Evolutionary conservation across 1,140 invertebrate genomes (phyloP).

Genomic region (Pentalonia nigronervosa): DNA sequence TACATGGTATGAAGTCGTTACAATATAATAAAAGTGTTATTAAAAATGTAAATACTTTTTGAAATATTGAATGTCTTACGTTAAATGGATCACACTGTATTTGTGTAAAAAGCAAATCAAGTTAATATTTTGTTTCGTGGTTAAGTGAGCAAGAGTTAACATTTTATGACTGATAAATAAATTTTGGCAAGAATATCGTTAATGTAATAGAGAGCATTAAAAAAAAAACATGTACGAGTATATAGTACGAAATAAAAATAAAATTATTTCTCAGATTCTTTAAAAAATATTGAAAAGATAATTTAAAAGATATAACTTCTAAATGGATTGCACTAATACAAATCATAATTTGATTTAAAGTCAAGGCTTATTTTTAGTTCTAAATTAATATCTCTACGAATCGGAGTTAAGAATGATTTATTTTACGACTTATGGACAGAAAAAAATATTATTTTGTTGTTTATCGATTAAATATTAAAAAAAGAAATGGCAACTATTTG

Average conservation of each 20-base stretch:
- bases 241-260: neutral
- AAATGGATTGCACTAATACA: neutral
- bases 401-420: neutral
- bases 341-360: neutral
- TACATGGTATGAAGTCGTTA: too few relatives aligned
- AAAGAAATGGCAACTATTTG: neutral
- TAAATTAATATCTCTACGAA: neutral
- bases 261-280: neutral
- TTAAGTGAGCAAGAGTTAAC: constrained; percentile 28
- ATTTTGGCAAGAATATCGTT: constrained; percentile 1
- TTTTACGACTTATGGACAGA: neutral
- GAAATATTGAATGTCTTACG: too few relatives aligned
- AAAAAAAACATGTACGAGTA: neutral
- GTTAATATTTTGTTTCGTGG: constrained; percentile 25
- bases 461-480: neutral
- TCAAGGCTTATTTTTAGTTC: neutral
- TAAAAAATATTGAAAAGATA: neutral
- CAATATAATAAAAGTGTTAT: too few relatives aligned
- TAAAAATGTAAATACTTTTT: too few relatives aligned
- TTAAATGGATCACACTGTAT: too few relatives aligned
- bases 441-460: neutral
- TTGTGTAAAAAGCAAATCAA: neutral
- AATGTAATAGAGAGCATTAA: neutral
- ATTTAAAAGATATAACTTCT: neutral
- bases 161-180: constrained; percentile 38